Conservation (phyloP, 2,113 vertebrate species). For the Xyrauchen texanus region DNA sequence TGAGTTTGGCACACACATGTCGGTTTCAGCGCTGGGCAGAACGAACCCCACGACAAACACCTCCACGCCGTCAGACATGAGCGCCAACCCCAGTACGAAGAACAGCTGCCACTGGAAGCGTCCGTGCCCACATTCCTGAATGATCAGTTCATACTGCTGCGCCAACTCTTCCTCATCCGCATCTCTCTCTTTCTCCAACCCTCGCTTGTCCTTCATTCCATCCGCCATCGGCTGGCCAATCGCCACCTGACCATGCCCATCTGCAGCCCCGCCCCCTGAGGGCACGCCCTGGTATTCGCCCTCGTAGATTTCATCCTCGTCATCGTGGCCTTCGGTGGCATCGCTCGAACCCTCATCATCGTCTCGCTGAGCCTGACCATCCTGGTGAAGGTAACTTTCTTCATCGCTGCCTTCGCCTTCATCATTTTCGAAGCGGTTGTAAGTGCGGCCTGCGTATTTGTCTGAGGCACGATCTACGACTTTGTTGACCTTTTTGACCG, state of each 20-base stretch:
- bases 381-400: slow-evolving; percentile 67
- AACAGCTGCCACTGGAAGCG: slow-evolving; percentile 97
- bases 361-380: slow-evolving; percentile 78
- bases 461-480: slow-evolving; percentile 86
- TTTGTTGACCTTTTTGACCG: slow-evolving; percentile 83
- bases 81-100: slow-evolving; percentile 92
- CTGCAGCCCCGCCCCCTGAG: slow-evolving; percentile 63
- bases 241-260: slow-evolving; percentile 65
- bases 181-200: slow-evolving; percentile 86
- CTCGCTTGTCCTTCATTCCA: slow-evolving; percentile 79
- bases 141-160: slow-evolving; percentile 95
- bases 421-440: slow-evolving; percentile 87
- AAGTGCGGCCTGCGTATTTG: slow-evolving; percentile 85
- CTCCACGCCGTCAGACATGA: slow-evolving; percentile 96
- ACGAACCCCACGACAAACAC: slow-evolving; percentile 97
- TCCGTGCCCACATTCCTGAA: slow-evolving; percentile 95
- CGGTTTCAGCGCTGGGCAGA: slow-evolving; percentile 92
- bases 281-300: slow-evolving; percentile 97
- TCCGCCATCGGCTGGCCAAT: slow-evolving; percentile 75
- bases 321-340: slow-evolving; percentile 94
- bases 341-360: slow-evolving; percentile 92
- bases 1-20: slow-evolving; percentile 94
- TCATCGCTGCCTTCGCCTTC: slow-evolving; percentile 77
- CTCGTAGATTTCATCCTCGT: slow-evolving; percentile 96
- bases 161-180: slow-evolving; percentile 93